phyloP scores from a whole-genome alignment of 2,888 invertebrate species.

The Dugesia japonica region DNA sequence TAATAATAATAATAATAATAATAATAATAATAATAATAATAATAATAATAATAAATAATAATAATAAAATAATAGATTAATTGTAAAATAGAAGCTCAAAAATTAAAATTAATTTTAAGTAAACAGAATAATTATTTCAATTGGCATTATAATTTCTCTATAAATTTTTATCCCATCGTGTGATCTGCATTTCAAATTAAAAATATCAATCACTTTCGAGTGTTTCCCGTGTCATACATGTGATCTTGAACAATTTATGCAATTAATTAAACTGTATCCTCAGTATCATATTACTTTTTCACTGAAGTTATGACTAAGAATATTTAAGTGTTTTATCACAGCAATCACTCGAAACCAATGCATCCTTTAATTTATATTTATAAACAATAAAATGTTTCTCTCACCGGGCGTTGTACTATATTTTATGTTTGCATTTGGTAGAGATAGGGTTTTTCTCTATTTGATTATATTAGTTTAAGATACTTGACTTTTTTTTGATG shows the following conservation, averaged over 20 bases:
- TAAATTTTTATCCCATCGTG: conserved; percentile 8
- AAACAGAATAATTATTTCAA: neutral
- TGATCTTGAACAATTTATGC: neutral
- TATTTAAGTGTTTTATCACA: conserved; percentile 10
- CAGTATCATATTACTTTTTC: neutral
- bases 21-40: too few species aligned
- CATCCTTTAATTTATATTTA: conserved; percentile 14
- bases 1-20: too few species aligned
- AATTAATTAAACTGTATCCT: conserved; percentile 7
- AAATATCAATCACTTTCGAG: conserved; percentile 13
- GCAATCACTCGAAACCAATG: conserved; percentile 7
- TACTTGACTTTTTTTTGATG: conserved; percentile 11
- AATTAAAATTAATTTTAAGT: neutral
- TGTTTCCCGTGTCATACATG: conserved; percentile 5
- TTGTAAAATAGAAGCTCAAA: neutral
- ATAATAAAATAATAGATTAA: too few species aligned
- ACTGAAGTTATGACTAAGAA: neutral
- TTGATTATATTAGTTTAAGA: neutral
- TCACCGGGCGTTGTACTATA: conserved; percentile 14
- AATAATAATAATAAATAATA: too few species aligned
- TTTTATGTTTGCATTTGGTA: conserved; percentile 10
- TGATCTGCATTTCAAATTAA: neutral
- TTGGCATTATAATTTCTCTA: conserved; percentile 13
- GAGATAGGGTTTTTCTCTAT: neutral
- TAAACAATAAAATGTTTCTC: conserved; percentile 20